phyloP scores from a whole-genome alignment of 1,140 invertebrate species.

The Neodiprion fabricii region DNA sequence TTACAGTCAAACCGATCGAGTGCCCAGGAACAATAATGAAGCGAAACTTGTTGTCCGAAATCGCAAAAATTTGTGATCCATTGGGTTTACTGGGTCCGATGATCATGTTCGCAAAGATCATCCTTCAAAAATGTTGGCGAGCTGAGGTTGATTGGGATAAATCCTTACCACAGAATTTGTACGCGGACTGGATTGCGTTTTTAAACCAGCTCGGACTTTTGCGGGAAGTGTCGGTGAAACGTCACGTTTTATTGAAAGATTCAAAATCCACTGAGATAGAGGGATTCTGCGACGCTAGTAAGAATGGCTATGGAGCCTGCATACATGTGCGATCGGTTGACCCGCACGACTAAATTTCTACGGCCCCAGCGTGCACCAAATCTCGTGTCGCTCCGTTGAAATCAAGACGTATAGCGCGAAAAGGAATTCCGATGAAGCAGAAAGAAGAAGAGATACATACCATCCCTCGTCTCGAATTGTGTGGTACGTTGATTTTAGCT shows the following conservation, averaged over 20 bases:
- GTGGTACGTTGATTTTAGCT: too few species aligned
- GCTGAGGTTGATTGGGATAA: conserved; percentile 40
- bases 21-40: not conserved
- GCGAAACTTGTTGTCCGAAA: not conserved
- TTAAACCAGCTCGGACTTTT: conserved; percentile 16
- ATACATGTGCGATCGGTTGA: conserved; percentile 34
- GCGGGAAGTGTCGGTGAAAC: conserved; percentile 4
- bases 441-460: not conserved
- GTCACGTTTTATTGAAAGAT: not conserved
- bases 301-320: conserved; percentile 44
- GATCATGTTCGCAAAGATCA: conserved; percentile 39
- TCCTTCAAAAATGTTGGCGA: conserved; percentile 41
- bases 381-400: conserved; percentile 30
- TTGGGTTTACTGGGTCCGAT: conserved; percentile 33
- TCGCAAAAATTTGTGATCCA: conserved; percentile 10
- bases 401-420: not conserved
- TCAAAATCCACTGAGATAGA: conserved; percentile 31
- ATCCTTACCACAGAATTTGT: conserved; percentile 20
- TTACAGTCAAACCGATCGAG: not conserved
- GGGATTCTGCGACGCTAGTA: conserved; percentile 50
- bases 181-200: conserved; percentile 33
- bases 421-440: too few species aligned
- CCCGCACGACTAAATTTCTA: not conserved
- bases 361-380: conserved; percentile 25
- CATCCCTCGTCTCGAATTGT: conserved; percentile 31